phyloP scores from a whole-genome alignment of 2,888 invertebrate species.

The Tiliacea aurago region DNA sequence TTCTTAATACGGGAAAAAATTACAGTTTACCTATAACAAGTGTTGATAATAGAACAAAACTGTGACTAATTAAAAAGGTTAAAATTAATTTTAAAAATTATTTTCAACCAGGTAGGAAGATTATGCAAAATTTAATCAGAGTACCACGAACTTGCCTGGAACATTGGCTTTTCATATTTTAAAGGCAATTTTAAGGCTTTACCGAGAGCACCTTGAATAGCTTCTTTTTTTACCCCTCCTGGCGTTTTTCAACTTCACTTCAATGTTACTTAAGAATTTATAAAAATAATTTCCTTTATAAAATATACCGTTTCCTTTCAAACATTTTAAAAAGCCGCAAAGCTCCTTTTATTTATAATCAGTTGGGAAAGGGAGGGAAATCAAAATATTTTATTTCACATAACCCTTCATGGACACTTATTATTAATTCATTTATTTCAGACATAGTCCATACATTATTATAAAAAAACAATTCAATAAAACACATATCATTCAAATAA shows the following conservation, averaged over 20 bases:
- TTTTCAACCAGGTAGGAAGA: constrained; percentile 42
- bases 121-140: constrained; percentile 52
- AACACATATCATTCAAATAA: too few species aligned
- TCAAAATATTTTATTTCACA: too few species aligned
- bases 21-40: too few species aligned
- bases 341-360: constrained; percentile 44
- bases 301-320: constrained; percentile 2
- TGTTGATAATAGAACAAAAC: neutral
- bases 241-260: neutral
- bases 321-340: constrained; percentile 39
- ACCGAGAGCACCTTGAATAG: constrained; percentile 18
- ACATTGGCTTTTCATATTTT: constrained; percentile 58
- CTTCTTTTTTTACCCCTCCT: neutral
- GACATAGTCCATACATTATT: too few species aligned
- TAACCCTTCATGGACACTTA: too few species aligned
- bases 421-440: too few species aligned
- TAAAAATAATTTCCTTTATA: constrained; percentile 20
- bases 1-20: too few species aligned
- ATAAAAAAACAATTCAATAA: too few species aligned
- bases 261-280: constrained; percentile 8
- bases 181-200: constrained; percentile 44
- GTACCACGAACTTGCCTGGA: constrained; percentile 16
- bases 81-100: constrained; percentile 12
- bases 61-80: constrained; percentile 13
- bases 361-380: neutral